Evolutionary conservation across 2,888 invertebrate species (phyloP), one percentile per base, ranked within the genome.

Genomic region (Chloroclysta siterata): DNA sequence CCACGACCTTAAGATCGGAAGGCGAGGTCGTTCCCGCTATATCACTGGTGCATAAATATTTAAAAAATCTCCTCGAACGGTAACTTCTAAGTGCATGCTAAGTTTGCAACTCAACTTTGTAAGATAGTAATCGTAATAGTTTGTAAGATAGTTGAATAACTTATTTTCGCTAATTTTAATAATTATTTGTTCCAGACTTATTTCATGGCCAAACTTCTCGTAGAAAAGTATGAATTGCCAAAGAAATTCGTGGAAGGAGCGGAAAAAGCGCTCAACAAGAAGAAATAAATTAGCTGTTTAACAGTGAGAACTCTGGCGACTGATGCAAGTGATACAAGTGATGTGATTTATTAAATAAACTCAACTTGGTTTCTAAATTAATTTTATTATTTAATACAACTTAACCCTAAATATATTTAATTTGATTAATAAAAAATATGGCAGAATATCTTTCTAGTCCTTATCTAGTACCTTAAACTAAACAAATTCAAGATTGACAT

Each of bases 191-290:
- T 88, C 66, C 90, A 93, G 93, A 93, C 91, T 50, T 80, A 91
- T 72, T 93, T 88, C 66, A 76, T 93, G 56, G 93, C 93, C 2
- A 92, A 91, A 69, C 80, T 90, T 64, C 82, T 95, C 88, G 79
- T 94, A 93, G 97, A 96, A 75, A 96, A 96, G 80, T 97, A 97
- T 82, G 95, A 95, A 65, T 94, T 97, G 57, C 96, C 96, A 50
- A 95, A 95, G 85, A 96, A 95, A 76, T 96, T 94, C 74, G 94
- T 97, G 59, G 94, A 94, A 74, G 97, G 97, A 36, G 91, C 96
- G 15, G 97, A 97, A 87, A 95, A 95, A 75, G 96, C 96, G 13
- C 95, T 96, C 17, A 96, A 96, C 78, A 95, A 95, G 83, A 95
- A 94, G 81, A 95, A 91, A 72, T 76, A 71, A 75, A 63, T 15